Base-by-base conservation (phyloP, 2,888 invertebrate genomes). In the Pyrochroa serraticornis region DNA sequence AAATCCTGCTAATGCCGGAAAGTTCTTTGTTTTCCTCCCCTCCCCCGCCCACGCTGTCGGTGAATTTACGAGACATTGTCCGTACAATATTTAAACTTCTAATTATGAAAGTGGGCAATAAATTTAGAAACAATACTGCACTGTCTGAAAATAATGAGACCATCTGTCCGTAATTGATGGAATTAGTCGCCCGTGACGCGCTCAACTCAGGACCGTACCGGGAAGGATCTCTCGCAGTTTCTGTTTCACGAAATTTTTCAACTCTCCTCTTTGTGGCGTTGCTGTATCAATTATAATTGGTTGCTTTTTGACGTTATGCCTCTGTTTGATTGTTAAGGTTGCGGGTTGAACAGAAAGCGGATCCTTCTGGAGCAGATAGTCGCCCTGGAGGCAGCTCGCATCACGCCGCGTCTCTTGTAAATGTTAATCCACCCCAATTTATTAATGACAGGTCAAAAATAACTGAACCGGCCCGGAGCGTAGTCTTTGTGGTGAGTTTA, bases 381-480 rank as follows among this genome's bases (percentile, higher is more conserved):
- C 48, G 60, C 71, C 71, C 64, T 60, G 41, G 70, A 68, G 69
- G 65, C 60, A 31, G 38, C 56, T 55, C 64, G 64, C 70, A 72
- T 74, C 74, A 75, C 70, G 71, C 70, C 68, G 70, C 66, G 73
- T 71, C 74, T 73, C 73, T 69, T 72, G 70, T 71, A 68, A 73
- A 73, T 70, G 73, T 72, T 74, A 74, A 75, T 72, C 71, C 71
- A 71, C 72, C 73, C 74, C 76, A 75, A 77, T 77, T 76, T 77
- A 77, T 76, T 77, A 78, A 76, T 75, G 77, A 76, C 77, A 76
- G 76, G 73, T 76, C 75, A 77, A 77, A 78, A 78, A 78, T 77
- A 77, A 72, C 75, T 69, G 74, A 75, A 75, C 67, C 67, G 61
- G 71, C 77, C 73, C 58, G 51, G 52, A 72, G 76, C 74, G 55